A percentile compares a stretch with the other conserved stretches of the same genome.
Conservation (phyloP, 2,888 invertebrate species). For the Caenorhabditis sulstoni region DNA sequence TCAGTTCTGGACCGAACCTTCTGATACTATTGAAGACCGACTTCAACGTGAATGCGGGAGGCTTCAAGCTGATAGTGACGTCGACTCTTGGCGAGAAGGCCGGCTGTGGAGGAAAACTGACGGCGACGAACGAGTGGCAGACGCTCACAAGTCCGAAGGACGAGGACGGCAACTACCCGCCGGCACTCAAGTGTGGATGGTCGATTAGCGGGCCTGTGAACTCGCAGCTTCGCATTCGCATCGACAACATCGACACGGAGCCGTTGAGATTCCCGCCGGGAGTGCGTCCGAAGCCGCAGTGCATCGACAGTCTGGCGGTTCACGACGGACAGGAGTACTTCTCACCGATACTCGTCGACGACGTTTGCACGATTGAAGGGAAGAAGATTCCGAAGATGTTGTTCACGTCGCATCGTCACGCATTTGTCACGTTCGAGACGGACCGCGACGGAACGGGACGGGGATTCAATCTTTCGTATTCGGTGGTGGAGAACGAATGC, state of each 20-base stretch:
- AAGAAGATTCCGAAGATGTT: constrained; percentile 15
- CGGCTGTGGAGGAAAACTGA: constrained; percentile 77
- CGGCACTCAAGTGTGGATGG: constrained; percentile 76
- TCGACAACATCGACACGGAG: constrained; percentile 63
- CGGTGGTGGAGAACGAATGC: constrained; percentile 62
- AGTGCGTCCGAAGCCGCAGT: constrained; percentile 35
- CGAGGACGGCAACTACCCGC: constrained; percentile 67
- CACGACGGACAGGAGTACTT: constrained; percentile 76
- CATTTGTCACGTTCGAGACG: constrained; percentile 74
- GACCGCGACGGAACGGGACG: constrained; percentile 68
- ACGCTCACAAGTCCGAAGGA: constrained; percentile 68
- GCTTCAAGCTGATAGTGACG: constrained; percentile 73
- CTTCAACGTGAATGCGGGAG: constrained; percentile 65
- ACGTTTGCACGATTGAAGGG: constrained; percentile 56
- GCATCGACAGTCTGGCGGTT: constrained; percentile 64
- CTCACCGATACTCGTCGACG: constrained; percentile 69
- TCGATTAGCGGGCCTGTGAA: constrained; percentile 60
- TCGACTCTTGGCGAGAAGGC: constrained; percentile 69
- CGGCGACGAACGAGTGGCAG: constrained; percentile 72
- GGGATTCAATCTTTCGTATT: constrained; percentile 73
- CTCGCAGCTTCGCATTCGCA: constrained; percentile 55
- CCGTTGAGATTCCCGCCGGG: constrained; percentile 52
- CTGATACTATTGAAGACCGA: constrained; percentile 74
- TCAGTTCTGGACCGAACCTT: constrained; percentile 62
- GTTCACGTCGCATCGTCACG: constrained; percentile 64